Evolutionary conservation across 2,888 invertebrate species (phyloP), one percentile per base, ranked within the genome.

Genomic region (Hanleya hanleyi): DNA sequence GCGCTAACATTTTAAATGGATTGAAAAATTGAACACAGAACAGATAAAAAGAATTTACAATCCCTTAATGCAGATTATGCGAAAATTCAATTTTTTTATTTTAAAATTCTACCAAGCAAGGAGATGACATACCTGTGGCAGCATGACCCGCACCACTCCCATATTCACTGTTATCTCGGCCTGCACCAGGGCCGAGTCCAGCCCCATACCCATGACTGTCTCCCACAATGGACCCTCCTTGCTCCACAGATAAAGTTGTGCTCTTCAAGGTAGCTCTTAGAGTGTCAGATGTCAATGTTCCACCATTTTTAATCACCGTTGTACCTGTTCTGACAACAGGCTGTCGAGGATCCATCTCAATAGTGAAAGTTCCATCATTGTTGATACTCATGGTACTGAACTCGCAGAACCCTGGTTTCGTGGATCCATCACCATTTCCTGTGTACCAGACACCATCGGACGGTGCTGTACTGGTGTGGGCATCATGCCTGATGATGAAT

Each of bases 91-190:
- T n/a, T n/a, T n/a, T n/a, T n/a, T n/a, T n/a, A n/a, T n/a, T n/a
- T n/a, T n/a, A n/a, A n/a, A n/a, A n/a, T n/a, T n/a, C n/a, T n/a
- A n/a, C n/a, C 5, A 32, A 22, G 32, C 4, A n/a, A n/a, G n/a
- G 5, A 35, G 41, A 7, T 0, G 32, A 65, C 64, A 71, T 69
- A 85, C 85, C 84, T 75, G 38, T 47, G 36, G 82, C 77, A 41
- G 82, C 83, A 73, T 84, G 76, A 1, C 82, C 79, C 37, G 75
- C 85, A 9, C 84, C 85, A 67, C 78, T 71, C 1, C 77, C 81
- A 65, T 73, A 73, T 69, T 73, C 62, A 18, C 74, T 66, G 15
- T 33, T 37, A 4, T 64, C 66, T 4, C 50, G 32, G 4, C 84
- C 83, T 33, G 74, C 75, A 18, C 84, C 84, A 5, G 75, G 75